A percentile compares a stretch with the other conserved stretches of the same genome.
Evolutionary conservation across 2,888 invertebrate genomes (phyloP).

Genomic region (Phortica magna): DNA sequence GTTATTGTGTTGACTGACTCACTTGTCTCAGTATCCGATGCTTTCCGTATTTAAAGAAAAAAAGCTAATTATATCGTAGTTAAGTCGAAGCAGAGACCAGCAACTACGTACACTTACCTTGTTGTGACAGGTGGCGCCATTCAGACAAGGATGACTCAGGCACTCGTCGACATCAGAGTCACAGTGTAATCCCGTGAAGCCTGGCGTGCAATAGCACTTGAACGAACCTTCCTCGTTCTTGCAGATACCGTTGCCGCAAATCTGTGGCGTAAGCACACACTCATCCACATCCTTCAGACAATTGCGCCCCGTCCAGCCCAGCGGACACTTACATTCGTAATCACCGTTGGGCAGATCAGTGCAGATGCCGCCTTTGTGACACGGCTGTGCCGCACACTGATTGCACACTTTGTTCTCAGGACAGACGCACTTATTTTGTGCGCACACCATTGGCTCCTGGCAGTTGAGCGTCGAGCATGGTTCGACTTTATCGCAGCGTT

Average conservation of each 20-base stretch:
- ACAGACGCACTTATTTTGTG: conserved; percentile 76
- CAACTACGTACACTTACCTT: conserved; percentile 76
- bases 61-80: conserved; percentile 75
- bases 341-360: conserved; percentile 80
- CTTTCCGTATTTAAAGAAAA: conserved; percentile 78
- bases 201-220: conserved; percentile 92
- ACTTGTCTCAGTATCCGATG: conserved; percentile 78
- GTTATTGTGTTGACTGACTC: conserved; percentile 59
- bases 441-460: conserved; percentile 76
- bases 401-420: conserved; percentile 78
- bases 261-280: conserved; percentile 78
- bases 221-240: conserved; percentile 87
- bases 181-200: conserved; percentile 91
- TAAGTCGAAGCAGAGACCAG: conserved; percentile 46
- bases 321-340: conserved; percentile 81
- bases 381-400: conserved; percentile 81
- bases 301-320: conserved; percentile 81
- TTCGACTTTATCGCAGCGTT: conserved; percentile 75
- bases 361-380: conserved; percentile 84
- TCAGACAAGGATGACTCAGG: conserved; percentile 89
- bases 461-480: conserved; percentile 73
- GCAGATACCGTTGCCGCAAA: conserved; percentile 91
- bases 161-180: conserved; percentile 93
- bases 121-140: conserved; percentile 90
- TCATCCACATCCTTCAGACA: conserved; percentile 87